Conservation (phyloP, 2,113 vertebrate genomes). For the Tenebrosternarchus preto region DNA sequence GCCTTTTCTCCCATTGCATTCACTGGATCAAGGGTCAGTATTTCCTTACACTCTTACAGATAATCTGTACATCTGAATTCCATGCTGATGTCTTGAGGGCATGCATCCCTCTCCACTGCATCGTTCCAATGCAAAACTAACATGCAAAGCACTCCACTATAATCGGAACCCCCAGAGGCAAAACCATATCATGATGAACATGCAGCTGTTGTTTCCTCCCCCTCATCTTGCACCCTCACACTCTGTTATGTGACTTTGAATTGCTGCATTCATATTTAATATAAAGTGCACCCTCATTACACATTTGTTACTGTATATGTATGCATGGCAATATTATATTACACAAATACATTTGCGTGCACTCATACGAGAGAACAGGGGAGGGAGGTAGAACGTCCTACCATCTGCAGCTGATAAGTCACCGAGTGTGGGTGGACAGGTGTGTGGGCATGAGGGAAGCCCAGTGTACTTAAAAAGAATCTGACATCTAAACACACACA, state of each 20-base stretch:
- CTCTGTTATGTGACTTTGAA: neutral
- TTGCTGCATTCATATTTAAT: neutral
- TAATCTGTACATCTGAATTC: too few species aligned
- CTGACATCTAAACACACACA: slow-evolving; percentile 19
- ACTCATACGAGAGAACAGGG: neutral
- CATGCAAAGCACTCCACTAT: too few species aligned
- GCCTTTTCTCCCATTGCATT: too few species aligned
- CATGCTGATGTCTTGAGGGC: too few species aligned
- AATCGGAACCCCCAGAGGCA: too few species aligned
- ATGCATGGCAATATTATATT: slow-evolving; percentile 27
- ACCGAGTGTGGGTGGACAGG: slow-evolving; percentile 25
- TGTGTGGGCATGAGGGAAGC: slow-evolving; percentile 27
- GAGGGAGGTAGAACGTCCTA: slow-evolving; percentile 20
- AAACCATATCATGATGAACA: too few species aligned
- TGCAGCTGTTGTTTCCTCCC: neutral
- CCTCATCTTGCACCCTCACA: neutral
- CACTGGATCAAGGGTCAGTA: too few species aligned
- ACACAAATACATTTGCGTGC: neutral
- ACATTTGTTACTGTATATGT: slow-evolving; percentile 9
- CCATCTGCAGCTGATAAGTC: slow-evolving; percentile 1
- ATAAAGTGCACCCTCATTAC: slow-evolving; percentile 1
- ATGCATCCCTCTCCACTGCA: too few species aligned
- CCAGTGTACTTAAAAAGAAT: slow-evolving; percentile 20
- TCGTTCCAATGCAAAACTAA: too few species aligned
- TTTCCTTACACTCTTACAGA: too few species aligned